These are phyloP conservation scores for Myodes glareolus DNA, from an alignment of 2,113 vertebrate species.

Conservation along the genomic window DNA sequence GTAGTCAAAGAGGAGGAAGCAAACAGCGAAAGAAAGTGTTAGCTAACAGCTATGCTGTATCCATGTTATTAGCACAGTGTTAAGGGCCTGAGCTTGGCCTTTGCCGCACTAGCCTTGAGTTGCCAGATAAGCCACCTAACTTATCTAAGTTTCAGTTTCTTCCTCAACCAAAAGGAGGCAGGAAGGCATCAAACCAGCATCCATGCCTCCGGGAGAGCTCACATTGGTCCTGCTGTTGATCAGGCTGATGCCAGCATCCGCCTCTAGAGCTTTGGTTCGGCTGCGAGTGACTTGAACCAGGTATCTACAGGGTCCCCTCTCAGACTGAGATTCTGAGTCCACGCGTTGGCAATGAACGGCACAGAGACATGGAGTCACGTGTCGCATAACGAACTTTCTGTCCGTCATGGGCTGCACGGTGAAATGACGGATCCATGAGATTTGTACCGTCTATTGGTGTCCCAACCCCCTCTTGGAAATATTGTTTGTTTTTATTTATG, in stretches of 20 bases:
- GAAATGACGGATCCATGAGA: background rate
- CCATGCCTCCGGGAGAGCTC: rapidly evolving
- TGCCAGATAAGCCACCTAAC: background rate
- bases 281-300: background rate
- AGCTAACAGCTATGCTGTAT: background rate
- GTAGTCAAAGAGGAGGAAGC: background rate
- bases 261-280: background rate
- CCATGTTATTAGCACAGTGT: background rate
- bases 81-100: background rate
- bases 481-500: background rate
- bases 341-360: background rate
- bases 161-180: background rate
- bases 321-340: background rate
- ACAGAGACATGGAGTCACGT: background rate
- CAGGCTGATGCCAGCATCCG: rapidly evolving
- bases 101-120: background rate
- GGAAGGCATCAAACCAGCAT: background rate
- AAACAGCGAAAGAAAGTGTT: too few species aligned
- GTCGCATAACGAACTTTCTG: background rate
- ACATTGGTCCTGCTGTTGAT: background rate
- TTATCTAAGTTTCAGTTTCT: background rate
- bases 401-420: background rate
- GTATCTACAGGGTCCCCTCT: background rate
- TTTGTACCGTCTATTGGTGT: background rate
- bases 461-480: background rate